phyloP scores from a whole-genome alignment of 1,140 invertebrate genomes.

The Brachionus koreanus region DNA sequence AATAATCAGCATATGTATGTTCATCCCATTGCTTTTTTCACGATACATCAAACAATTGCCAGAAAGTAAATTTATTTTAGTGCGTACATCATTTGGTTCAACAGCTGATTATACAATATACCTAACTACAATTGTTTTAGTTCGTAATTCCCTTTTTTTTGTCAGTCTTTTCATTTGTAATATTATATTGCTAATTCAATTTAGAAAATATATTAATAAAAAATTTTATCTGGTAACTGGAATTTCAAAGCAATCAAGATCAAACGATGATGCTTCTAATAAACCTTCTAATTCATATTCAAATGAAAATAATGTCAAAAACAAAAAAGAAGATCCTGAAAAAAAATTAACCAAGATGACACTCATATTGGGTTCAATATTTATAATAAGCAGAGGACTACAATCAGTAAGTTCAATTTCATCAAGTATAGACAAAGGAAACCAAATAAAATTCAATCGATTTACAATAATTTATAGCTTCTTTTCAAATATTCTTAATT shows the following conservation, averaged over 20 bases:
- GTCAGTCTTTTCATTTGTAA: neutral
- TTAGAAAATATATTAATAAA: slow-evolving; percentile 8
- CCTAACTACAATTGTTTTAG: neutral
- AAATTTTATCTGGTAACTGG: neutral
- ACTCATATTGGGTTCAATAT: neutral
- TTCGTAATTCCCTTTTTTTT: neutral
- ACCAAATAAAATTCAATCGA: neutral
- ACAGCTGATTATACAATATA: neutral
- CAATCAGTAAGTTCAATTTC: neutral
- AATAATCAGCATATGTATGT: neutral
- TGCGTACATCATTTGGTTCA: neutral
- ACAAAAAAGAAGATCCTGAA: slow-evolving; percentile 2
- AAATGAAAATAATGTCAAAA: neutral
- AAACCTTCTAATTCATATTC: neutral
- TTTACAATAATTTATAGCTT: slow-evolving; percentile 5
- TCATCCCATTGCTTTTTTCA: neutral
- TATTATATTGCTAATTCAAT: neutral
- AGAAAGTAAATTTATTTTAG: neutral
- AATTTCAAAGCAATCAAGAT: neutral
- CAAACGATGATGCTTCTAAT: neutral
- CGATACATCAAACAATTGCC: neutral
- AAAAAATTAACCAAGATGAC: neutral
- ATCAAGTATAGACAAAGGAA: neutral
- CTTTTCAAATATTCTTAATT: neutral
- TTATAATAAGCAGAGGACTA: neutral